Percentiles rank a stretch among this genome's conserved stretches.
phyloP scores from a whole-genome alignment of 2,888 invertebrate species.

The Amiota communis region DNA sequence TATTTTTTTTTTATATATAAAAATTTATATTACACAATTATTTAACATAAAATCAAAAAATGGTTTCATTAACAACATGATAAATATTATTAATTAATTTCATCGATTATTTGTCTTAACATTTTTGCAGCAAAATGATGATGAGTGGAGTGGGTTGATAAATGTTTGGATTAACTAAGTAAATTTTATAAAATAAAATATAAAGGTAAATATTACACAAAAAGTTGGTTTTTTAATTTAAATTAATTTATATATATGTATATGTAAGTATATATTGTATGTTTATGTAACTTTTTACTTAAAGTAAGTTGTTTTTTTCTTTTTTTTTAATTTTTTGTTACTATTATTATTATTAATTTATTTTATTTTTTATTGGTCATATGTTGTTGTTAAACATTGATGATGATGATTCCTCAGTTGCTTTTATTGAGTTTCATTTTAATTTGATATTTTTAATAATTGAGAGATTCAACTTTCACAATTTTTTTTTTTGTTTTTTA shows the following conservation, averaged over 20 bases:
- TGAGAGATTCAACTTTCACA: conserved; percentile 6
- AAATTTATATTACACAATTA: conserved; percentile 15
- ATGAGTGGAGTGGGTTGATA: too few relatives aligned
- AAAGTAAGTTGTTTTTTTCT: conserved; percentile 45
- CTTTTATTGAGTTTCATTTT: background rate
- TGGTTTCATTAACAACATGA: conserved; percentile 8
- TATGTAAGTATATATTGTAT: conserved; percentile 46
- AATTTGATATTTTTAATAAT: background rate
- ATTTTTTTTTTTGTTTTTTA: too few relatives aligned
- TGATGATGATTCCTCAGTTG: conserved; percentile 7
- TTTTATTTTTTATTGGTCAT: background rate
- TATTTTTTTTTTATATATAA: background rate
- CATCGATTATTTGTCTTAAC: background rate
- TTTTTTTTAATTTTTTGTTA: conserved; percentile 15
- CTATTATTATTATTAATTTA: too few relatives aligned
- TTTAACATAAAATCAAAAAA: background rate
- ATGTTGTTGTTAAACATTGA: background rate
- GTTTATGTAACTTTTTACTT: background rate
- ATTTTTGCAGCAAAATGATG: too few relatives aligned
- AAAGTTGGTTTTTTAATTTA: background rate
- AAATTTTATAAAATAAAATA: too few relatives aligned
- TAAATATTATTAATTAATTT: conserved; percentile 8
- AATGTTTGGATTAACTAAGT: too few relatives aligned
- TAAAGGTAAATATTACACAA: background rate
- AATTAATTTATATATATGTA: conserved; percentile 10